Conservation (phyloP, 2,113 vertebrate genomes). For the Pionites leucogaster region DNA sequence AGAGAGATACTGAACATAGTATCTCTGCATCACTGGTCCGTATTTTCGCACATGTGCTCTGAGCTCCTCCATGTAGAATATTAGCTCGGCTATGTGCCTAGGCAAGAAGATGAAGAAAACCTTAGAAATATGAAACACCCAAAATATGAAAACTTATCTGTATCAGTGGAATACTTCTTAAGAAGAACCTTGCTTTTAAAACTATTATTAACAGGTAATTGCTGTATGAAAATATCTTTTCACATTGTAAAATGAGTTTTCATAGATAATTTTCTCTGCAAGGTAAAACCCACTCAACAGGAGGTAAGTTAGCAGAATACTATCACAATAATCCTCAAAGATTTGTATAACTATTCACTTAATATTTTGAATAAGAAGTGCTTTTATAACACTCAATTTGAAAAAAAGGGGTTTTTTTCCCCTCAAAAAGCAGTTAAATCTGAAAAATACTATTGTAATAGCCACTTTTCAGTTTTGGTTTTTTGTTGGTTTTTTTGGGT, state of each 20-base stretch:
- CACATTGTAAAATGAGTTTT: background rate
- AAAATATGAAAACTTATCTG: background rate
- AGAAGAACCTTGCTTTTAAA: background rate
- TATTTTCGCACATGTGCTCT: slow-evolving; percentile 96
- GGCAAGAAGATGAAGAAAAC: background rate
- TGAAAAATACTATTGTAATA: background rate
- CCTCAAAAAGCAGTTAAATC: background rate
- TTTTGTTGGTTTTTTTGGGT: no score
- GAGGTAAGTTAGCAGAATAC: background rate
- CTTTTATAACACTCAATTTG: background rate
- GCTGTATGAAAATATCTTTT: background rate
- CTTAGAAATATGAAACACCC: background rate
- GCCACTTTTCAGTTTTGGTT: background rate
- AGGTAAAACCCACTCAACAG: background rate
- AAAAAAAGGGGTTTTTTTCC: background rate
- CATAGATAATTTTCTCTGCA: background rate
- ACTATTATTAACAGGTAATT: background rate
- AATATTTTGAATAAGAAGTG: background rate
- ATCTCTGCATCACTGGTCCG: slow-evolving; percentile 96
- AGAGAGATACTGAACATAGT: slow-evolving; percentile 97
- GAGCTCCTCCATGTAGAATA: slow-evolving; percentile 99
- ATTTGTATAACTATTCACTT: background rate
- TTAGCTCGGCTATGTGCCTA: slow-evolving; percentile 96
- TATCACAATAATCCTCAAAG: background rate
- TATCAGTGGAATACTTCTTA: background rate